These are phyloP conservation scores for Cyclina sinensis DNA, from an alignment of 1,140 invertebrate species.

Conservation along the genomic window DNA sequence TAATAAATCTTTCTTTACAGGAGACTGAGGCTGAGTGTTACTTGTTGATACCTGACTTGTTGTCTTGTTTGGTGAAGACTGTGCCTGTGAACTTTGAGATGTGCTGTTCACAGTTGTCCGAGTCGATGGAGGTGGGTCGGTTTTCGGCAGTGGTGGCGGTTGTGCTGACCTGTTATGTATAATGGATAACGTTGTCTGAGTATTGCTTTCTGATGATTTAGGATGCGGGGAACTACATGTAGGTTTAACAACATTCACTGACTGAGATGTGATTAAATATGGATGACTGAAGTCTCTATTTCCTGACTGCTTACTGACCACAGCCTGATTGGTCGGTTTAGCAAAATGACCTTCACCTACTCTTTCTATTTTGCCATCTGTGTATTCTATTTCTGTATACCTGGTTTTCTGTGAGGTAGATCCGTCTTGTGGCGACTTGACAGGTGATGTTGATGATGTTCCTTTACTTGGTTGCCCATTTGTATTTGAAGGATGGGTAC, in stretches of 20 bases:
- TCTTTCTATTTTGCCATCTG: slow-evolving; percentile 74
- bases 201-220: slow-evolving; percentile 80
- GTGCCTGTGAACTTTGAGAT: slow-evolving; percentile 62
- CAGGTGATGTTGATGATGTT: slow-evolving; percentile 41
- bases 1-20: slow-evolving; percentile 18
- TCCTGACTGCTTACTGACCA: slow-evolving; percentile 60
- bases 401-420: slow-evolving; percentile 71
- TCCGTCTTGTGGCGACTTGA: slow-evolving; percentile 61
- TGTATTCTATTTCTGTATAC: slow-evolving; percentile 77
- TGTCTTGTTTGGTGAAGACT: slow-evolving; percentile 4
- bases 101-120: slow-evolving; percentile 65
- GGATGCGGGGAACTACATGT: slow-evolving; percentile 78
- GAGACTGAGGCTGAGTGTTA: slow-evolving; percentile 45
- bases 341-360: slow-evolving; percentile 75
- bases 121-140: slow-evolving; percentile 72
- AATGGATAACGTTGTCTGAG: slow-evolving; percentile 81
- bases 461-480: slow-evolving; percentile 41
- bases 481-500: slow-evolving; percentile 51
- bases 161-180: slow-evolving; percentile 74
- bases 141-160: slow-evolving; percentile 69
- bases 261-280: slow-evolving; percentile 73
- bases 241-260: slow-evolving; percentile 84
- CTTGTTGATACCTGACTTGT: slow-evolving; percentile 38
- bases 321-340: slow-evolving; percentile 69
- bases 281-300: slow-evolving; percentile 60